Base-by-base conservation (phyloP, 2,113 vertebrate genomes). In the Cricetomys ansorgei region DNA sequence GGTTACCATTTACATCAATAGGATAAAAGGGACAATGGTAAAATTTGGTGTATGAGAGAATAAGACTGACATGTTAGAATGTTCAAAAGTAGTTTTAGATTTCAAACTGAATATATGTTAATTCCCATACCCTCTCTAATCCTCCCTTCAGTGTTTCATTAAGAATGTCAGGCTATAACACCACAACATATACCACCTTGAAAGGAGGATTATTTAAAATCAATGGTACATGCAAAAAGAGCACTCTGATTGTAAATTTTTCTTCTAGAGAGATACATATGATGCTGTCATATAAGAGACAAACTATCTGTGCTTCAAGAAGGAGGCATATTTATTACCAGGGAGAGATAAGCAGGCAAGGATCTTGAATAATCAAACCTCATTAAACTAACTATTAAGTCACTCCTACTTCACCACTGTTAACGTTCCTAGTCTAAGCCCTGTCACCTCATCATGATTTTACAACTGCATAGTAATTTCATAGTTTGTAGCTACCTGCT, bases 301-400 rank as follows among this genome's bases (percentile, higher is more conserved):
- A 7, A 0, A 5, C 3, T 92, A 1, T 7, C 19, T 80, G 7
- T 40, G 40, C 4, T 2, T 29, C 4, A 55, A 7, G 23, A n/a
- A 53, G 48, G 1, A 67, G 45, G 34, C 6, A 27, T 48, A 50
- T 16, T 88, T 29, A n/a, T 25, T 2, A 67, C 12, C 34, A 83
- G 21, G 7, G 8, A 48, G 1, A 43, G 6, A 16, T 43, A 25
- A 13, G 34, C 15, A 4, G 13, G 1, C 50, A 37, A 4, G 27
- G 19, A 53, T 29, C 31, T 31, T 62, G 50, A 70, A 21, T 16
- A n/a, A 89, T 2, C 3, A 70, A 67, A 7, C 9, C 25, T 27
- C 48, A 31, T 55, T 65, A 43, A 62, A 25, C 1, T 37, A 34
- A 25, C 3, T 4, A 7, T 50, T 55, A 43, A 19, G 21, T 9